A percentile compares a stretch with the other conserved stretches of the same genome.
These are phyloP conservation scores for Pseudorectes ferrugineus DNA, from an alignment of 2,113 vertebrate species.

Conservation along the genomic window DNA sequence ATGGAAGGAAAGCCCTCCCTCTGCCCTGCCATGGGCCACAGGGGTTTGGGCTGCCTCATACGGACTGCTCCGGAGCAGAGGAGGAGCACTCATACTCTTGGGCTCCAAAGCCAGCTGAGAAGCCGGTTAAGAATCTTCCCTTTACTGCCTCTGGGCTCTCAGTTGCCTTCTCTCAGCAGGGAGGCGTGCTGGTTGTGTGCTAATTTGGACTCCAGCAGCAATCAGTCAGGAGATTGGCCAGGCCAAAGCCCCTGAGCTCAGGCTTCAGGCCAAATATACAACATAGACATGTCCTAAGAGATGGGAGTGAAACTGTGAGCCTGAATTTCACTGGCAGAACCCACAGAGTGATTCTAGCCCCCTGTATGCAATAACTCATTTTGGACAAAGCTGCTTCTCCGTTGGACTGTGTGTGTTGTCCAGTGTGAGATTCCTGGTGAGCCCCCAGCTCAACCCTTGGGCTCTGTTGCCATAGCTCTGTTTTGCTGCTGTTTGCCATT, in stretches of 20 bases:
- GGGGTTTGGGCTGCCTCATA: fast-evolving
- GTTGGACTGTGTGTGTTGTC: background rate
- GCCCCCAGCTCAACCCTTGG: background rate
- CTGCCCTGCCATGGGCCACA: background rate
- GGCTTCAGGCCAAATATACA: background rate
- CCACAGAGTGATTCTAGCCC: background rate
- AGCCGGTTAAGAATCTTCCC: background rate
- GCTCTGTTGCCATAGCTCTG: constrained; percentile 30
- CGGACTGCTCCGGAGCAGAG: background rate
- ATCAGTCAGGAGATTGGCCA: background rate
- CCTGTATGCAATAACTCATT: background rate
- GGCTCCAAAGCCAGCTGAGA: background rate
- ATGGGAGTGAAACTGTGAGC: background rate
- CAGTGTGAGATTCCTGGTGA: background rate
- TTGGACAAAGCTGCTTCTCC: background rate
- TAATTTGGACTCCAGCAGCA: background rate
- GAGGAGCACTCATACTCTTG: background rate
- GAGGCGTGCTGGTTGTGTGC: background rate
- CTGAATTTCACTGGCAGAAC: background rate
- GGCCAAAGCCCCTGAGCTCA: background rate
- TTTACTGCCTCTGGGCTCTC: background rate
- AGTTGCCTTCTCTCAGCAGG: background rate
- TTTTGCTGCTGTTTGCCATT: constrained; percentile 50
- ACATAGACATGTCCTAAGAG: background rate
- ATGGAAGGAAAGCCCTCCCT: background rate